Conservation (phyloP, 2,888 invertebrate genomes). For the Nomada fabriciana region DNA sequence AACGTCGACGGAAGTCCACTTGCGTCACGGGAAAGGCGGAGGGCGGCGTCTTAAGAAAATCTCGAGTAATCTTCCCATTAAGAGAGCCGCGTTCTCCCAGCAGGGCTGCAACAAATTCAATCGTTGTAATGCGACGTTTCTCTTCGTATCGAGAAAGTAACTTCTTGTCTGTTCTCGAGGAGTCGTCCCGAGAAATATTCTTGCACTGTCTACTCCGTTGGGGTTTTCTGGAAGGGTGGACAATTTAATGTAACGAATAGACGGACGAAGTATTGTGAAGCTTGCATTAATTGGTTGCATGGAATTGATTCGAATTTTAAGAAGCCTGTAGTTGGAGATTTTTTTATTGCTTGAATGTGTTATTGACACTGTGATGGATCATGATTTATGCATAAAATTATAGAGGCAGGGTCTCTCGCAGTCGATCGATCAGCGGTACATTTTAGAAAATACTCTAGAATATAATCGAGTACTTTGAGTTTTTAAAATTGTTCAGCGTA, state of each 20-base stretch:
- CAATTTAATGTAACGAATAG: too few species aligned
- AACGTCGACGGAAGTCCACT: slow-evolving; percentile 27
- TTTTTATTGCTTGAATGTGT: too few species aligned
- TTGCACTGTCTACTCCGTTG: background rate
- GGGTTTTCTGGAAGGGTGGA: background rate
- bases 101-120: slow-evolving; percentile 30
- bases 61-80: slow-evolving; percentile 50
- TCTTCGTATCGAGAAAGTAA: slow-evolving; percentile 21
- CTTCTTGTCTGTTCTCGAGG: background rate
- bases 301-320: too few species aligned
- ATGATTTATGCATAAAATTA: slow-evolving; percentile 9
- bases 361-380: slow-evolving; percentile 9
- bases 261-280: background rate
- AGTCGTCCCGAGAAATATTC: background rate
- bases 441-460: background rate
- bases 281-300: too few species aligned
- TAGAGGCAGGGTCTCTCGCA: background rate
- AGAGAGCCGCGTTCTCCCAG: slow-evolving; percentile 6
- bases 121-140: slow-evolving; percentile 16
- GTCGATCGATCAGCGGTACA: slow-evolving; percentile 5
- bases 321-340: too few species aligned
- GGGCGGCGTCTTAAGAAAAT: slow-evolving; percentile 30
- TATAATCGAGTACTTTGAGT: background rate
- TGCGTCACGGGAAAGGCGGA: background rate
- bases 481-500: too few species aligned